Conservation (phyloP, 2,888 invertebrate genomes). For the Drosophila melanosoma region DNA sequence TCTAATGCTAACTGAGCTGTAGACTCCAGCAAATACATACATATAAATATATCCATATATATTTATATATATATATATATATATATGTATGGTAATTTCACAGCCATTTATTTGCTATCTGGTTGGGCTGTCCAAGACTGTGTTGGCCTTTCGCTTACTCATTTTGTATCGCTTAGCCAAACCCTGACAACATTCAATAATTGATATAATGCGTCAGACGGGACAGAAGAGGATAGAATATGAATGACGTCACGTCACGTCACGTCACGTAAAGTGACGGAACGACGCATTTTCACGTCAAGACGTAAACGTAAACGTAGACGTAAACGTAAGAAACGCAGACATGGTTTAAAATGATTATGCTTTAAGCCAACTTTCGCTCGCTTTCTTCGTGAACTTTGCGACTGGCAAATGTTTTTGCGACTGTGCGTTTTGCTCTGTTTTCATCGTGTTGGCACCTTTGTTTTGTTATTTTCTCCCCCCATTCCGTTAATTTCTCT, state of each 20-base stretch:
- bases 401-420: constrained; percentile 28
- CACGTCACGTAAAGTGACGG: constrained; percentile 21
- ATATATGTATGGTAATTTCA: background rate
- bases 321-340: constrained; percentile 27
- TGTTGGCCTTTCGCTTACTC: constrained; percentile 39
- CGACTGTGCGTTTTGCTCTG: constrained; percentile 15
- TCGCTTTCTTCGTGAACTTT: constrained; percentile 45
- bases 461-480: constrained; percentile 15
- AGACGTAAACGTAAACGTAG: background rate
- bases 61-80: background rate
- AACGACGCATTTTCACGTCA: constrained; percentile 20
- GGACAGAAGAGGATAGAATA: background rate
- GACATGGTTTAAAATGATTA: constrained; percentile 54
- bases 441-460: constrained; percentile 50
- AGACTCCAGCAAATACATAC: too few species aligned
- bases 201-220: constrained; percentile 42
- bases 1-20: background rate
- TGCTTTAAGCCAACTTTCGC: constrained; percentile 57
- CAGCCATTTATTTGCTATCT: background rate
- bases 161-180: constrained; percentile 30
- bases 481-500: constrained; percentile 21
- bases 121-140: constrained; percentile 6
- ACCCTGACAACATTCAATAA: constrained; percentile 19
- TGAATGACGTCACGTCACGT: constrained; percentile 46
- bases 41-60: background rate